Evolutionary conservation across 2,797 vertebrate species (phyloP).

Genomic region (Lemur catta): DNA sequence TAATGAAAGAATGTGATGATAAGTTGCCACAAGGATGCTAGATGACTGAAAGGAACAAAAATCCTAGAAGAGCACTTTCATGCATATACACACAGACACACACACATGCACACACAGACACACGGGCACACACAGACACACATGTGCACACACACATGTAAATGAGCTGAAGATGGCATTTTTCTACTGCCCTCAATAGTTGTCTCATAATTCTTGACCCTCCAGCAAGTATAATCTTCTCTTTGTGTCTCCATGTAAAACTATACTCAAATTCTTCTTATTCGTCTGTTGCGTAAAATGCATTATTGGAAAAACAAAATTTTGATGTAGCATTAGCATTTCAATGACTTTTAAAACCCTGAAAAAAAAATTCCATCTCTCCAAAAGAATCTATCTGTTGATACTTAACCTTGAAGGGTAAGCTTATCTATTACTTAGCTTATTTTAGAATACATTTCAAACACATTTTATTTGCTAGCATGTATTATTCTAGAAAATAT

Average conservation of each 20-base stretch:
- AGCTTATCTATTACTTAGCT: not conserved
- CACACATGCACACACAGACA: too few species aligned
- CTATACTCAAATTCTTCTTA: not conserved
- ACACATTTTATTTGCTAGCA: not conserved
- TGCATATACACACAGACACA: accelerated
- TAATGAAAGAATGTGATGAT: not conserved
- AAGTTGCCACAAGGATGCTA: not conserved
- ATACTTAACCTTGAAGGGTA: not conserved
- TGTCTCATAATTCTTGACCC: not conserved
- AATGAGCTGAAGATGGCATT: not conserved
- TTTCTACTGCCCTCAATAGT: not conserved
- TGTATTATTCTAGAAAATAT: not conserved
- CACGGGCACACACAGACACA: not conserved
- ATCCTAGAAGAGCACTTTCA: not conserved
- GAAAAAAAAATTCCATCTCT: not conserved
- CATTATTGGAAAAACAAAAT: not conserved
- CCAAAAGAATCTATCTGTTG: not conserved
- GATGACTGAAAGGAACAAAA: not conserved
- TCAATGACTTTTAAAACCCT: not conserved
- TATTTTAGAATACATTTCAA: not conserved
- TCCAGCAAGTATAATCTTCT: not conserved
- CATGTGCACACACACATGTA: not conserved
- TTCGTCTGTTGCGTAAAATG: not conserved
- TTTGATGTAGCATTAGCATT: not conserved
- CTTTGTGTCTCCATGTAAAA: not conserved